Base-by-base conservation (phyloP, 2,113 vertebrate species). In the Uropsilus gracilis region DNA sequence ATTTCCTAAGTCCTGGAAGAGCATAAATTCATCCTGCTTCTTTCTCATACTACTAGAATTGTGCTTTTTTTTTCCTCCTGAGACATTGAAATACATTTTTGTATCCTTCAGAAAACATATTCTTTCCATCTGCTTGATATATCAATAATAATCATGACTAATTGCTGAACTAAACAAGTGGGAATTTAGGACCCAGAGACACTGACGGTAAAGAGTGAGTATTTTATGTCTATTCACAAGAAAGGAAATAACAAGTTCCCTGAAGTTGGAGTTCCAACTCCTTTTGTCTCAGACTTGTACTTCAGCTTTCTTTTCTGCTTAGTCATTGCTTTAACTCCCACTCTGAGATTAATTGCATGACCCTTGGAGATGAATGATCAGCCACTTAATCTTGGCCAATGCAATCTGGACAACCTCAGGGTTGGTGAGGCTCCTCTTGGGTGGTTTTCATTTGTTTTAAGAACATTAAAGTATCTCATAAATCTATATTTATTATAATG, bases 371-470 rank as follows among this genome's bases (percentile, higher is more conserved):
- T 63, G 92, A 95, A 90, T 44, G 81, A 78, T 89, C 68, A 61
- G 89, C 94, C n/a, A 83, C 68, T 96, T 92, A 76, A 88, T 97
- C 91, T 92, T 72, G 88, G 94, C 95, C 95, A 90, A 34, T 75
- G 90, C 93, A 92, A 91, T 96, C 96, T 97, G 96, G 93, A 96
- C 85, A 97, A 18, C 63, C 72, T 97, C 96, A 97, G 61, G 96
- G 91, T 93, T 96, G 94, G 82, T 96, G 71, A 90, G 50, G 59
- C 89, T 92, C 95, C 92, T 94, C 78, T 71, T 92, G 97, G 86
- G 87, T 95, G 96, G 91, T 69, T 97, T 97, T 93, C 92, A 71
- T 95, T 97, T 97, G 85, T 96, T 96, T 97, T 97, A 97, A 96
- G 92, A 97, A 53, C 63, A 91, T 89, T 73, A 73, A 89, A 88